Conservation (phyloP, 2,113 vertebrate species). For the Bos javanicus region DNA sequence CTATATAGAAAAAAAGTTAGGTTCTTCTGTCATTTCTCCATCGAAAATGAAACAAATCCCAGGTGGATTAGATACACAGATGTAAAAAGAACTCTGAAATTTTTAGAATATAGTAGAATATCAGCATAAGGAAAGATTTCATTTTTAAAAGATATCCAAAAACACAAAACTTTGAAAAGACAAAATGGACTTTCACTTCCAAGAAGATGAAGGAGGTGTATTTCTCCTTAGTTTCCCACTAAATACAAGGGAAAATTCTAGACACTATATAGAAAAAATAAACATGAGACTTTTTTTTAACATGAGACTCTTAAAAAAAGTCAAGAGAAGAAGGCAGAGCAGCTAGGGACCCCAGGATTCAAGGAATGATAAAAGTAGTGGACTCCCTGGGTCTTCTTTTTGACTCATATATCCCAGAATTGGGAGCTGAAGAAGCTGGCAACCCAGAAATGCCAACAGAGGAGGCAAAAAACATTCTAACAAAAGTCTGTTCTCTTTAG, state of each 20-base stretch:
- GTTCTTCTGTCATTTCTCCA: background rate
- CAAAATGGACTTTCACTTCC: background rate
- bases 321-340: background rate
- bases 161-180: background rate
- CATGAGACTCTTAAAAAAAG: background rate
- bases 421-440: background rate
- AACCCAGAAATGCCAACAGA: background rate
- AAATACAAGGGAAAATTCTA: background rate
- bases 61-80: background rate
- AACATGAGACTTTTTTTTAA: background rate
- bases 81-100: background rate
- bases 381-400: background rate
- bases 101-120: background rate
- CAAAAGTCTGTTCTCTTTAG: background rate
- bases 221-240: background rate
- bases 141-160: background rate
- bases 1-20: background rate
- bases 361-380: background rate
- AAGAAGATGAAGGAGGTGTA: background rate
- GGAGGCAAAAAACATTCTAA: background rate
- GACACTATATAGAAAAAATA: background rate
- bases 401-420: background rate
- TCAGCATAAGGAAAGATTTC: background rate
- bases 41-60: background rate
- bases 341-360: background rate